These are phyloP conservation scores for Apocrypta bakeri DNA, from an alignment of 1,140 invertebrate species.

Conservation along the genomic window DNA sequence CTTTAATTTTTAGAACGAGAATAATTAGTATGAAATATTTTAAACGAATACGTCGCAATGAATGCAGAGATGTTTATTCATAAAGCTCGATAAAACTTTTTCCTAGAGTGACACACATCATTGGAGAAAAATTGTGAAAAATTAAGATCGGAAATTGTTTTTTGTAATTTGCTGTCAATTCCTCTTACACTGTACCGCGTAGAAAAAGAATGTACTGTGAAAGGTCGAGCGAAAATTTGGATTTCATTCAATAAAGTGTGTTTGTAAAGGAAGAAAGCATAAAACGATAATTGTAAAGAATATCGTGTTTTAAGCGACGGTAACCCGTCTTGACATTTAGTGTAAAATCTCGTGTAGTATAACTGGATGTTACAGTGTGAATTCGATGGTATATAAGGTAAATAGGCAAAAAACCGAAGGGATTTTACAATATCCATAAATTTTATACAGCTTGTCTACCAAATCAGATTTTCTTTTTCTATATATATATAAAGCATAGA, in stretches of 20 bases:
- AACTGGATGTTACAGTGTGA: neutral
- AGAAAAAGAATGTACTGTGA: neutral
- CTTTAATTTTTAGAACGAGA: neutral
- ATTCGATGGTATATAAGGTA: neutral
- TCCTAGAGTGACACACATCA: neutral
- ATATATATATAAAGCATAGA: neutral
- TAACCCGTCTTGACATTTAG: neutral
- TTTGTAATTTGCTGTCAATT: neutral
- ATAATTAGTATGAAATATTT: neutral
- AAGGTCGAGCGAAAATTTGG: neutral
- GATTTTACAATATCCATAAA: neutral
- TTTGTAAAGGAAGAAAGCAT: neutral
- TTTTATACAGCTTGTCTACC: conserved; percentile 16
- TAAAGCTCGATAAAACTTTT: neutral
- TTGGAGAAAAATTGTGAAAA: neutral
- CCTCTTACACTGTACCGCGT: neutral
- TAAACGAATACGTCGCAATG: neutral
- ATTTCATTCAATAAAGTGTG: neutral
- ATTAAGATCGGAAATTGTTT: neutral
- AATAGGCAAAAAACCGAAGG: neutral
- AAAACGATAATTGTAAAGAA: no score
- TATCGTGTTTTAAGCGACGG: neutral
- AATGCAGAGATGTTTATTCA: neutral
- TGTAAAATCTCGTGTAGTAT: neutral
- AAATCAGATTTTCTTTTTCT: conserved; percentile 1